Evolutionary conservation across 2,888 invertebrate species (phyloP), one percentile per base, ranked within the genome.

Genomic region (Hedychridium roseum): DNA sequence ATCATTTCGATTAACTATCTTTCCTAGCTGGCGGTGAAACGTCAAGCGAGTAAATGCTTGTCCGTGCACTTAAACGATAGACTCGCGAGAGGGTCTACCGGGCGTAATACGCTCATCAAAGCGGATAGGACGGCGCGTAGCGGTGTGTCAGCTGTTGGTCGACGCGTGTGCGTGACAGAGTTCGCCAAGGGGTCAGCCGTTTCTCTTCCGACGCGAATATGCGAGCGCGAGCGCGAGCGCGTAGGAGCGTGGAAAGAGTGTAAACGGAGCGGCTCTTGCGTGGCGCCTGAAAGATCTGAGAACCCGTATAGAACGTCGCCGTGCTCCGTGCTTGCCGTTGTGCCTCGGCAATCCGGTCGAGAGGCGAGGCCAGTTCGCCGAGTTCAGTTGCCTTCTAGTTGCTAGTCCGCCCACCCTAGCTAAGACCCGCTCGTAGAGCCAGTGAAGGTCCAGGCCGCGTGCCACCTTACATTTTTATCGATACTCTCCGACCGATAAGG

Each of bases 401-500:
- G 63, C 66, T 52, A 64, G 67, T 71, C 65, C 70, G 67, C 73
- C 73, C 68, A 73, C 73, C 66, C 64, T 63, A 23, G 23, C 5
- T 23, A 53, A 39, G 46, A 35, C 51, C 50, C 52, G 57, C 58
- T 43, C 51, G 53, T 52, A 40, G 43, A 57, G 60, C 51, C 60
- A 41, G 53, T 40, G 63, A 57, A 64, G 65, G 61, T 66, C 63
- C 63, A 57, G 58, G 67, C 70, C 67, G 66, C 68, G 70, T 71
- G 71, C 68, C 71, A 69, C 68, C 70, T 64, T 61, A 68, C 66
- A 68, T 73, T 73, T 72, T 68, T 72, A 63, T 60, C 65, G 68
- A 70, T 68, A 43, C 47, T 43, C n/a, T 34, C 35, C 38, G 41
- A 30, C 45, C 66, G 70, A 72, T 69, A 69, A 67, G 54, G n/a